Evolutionary conservation across 1,140 invertebrate species (phyloP).

Genomic region (Atta texana): DNA sequence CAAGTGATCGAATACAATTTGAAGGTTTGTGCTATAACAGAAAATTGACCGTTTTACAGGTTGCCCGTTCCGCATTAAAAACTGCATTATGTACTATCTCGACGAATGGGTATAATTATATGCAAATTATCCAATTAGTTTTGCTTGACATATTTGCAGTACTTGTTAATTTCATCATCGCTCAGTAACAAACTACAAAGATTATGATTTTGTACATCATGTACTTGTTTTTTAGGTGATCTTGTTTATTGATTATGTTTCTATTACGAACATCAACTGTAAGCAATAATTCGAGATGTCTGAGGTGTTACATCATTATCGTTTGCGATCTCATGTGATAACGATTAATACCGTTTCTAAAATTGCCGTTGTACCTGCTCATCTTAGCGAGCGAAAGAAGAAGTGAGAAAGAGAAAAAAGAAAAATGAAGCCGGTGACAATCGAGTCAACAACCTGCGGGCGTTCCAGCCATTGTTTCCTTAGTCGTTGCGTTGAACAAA

Average conservation of each 20-base stretch:
- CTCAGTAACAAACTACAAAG: slow-evolving; percentile 71
- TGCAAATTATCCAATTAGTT: slow-evolving; percentile 76
- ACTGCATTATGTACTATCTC: slow-evolving; percentile 70
- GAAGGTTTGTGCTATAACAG: slow-evolving; percentile 68
- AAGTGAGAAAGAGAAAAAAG: slow-evolving; percentile 51
- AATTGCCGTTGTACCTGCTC: slow-evolving; percentile 40
- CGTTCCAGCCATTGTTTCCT: slow-evolving; percentile 78
- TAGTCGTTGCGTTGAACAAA: slow-evolving; percentile 67
- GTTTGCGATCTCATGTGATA: slow-evolving; percentile 31
- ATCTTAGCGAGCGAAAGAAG: slow-evolving; percentile 41
- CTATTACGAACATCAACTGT: slow-evolving; percentile 30
- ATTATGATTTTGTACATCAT: slow-evolving; percentile 68
- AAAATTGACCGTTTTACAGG: slow-evolving; percentile 75
- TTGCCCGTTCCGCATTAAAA: slow-evolving; percentile 72
- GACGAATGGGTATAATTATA: slow-evolving; percentile 73
- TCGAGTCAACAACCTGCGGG: slow-evolving; percentile 80
- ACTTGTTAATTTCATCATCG: slow-evolving; percentile 73
- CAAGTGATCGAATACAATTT: slow-evolving; percentile 71
- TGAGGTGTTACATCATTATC: background rate
- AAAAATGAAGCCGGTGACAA: slow-evolving; percentile 75
- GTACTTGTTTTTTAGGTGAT: slow-evolving; percentile 63
- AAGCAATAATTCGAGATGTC: background rate
- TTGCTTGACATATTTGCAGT: slow-evolving; percentile 74
- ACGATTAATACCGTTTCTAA: slow-evolving; percentile 44
- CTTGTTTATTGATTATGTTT: slow-evolving; percentile 58